Percentiles rank a stretch among this genome's conserved stretches.
phyloP scores from a whole-genome alignment of 2,888 invertebrate genomes.

The Petrophora chlorosata region DNA sequence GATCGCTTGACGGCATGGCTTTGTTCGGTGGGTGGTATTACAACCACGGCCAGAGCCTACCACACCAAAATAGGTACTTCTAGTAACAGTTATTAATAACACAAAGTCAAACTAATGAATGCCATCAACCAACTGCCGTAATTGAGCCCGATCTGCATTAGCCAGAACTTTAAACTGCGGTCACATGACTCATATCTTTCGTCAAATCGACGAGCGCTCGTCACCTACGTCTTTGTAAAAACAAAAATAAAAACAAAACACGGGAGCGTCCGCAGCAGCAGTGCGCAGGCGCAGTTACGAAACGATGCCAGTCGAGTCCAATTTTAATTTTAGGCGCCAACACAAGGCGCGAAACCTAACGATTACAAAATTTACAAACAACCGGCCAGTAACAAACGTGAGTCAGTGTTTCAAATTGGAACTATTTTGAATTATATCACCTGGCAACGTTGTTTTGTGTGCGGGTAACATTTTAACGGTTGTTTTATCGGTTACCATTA shows the following conservation, averaged over 20 bases:
- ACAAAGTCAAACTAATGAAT: background rate
- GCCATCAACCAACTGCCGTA: no score
- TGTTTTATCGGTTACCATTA: constrained; percentile 22
- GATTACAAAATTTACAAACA: constrained; percentile 49
- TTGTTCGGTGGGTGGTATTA: no score
- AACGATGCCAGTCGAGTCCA: constrained; percentile 51
- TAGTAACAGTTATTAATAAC: no score
- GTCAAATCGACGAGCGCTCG: constrained; percentile 17
- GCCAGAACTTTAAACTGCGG: background rate
- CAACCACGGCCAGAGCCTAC: no score
- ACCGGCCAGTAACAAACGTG: constrained; percentile 54
- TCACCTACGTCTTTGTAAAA: constrained; percentile 18
- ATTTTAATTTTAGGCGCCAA: constrained; percentile 68
- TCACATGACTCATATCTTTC: constrained; percentile 20
- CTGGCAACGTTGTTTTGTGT: constrained; percentile 53
- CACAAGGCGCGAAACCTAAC: constrained; percentile 47
- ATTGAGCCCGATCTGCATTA: no score
- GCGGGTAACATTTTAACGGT: constrained; percentile 22
- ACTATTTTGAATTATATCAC: constrained; percentile 56
- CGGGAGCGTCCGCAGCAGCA: no score
- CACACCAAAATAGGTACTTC: no score
- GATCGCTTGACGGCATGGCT: no score
- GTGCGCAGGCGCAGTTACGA: constrained; percentile 48
- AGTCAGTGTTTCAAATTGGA: constrained; percentile 57
- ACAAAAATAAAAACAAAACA: constrained; percentile 38